A percentile compares a stretch with the other conserved stretches of the same genome.
Evolutionary conservation across 2,888 invertebrate species (phyloP).

Genomic region (Cryptocheilus praepositus): DNA sequence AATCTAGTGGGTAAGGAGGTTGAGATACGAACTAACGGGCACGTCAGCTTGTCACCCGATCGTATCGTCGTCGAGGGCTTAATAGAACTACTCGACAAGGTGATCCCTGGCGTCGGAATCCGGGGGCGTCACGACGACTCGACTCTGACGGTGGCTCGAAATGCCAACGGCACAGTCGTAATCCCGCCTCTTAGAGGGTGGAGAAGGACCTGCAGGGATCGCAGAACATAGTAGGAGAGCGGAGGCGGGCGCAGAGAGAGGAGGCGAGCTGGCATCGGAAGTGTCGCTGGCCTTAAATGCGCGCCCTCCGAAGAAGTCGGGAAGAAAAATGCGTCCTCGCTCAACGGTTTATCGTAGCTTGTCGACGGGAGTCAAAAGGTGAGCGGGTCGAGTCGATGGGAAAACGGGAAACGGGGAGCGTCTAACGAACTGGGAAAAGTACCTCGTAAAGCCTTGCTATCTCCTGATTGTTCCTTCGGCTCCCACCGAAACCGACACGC

Average conservation of each 20-base stretch:
- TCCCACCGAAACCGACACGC: slow-evolving; percentile 30
- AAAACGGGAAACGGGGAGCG: slow-evolving; percentile 33
- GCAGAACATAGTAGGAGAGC: no score
- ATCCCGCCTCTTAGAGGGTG: slow-evolving; percentile 43
- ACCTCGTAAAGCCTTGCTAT: slow-evolving; percentile 47
- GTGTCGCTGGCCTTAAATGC: slow-evolving; percentile 46
- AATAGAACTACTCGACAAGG: slow-evolving; percentile 24
- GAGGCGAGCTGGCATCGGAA: slow-evolving; percentile 52
- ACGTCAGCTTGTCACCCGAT: slow-evolving; percentile 23
- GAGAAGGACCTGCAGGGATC: no score
- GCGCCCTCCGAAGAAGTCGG: background rate
- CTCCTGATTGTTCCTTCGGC: slow-evolving; percentile 42
- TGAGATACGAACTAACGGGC: slow-evolving; percentile 13
- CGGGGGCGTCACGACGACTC: slow-evolving; percentile 25
- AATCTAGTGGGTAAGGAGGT: no score
- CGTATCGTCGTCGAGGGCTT: slow-evolving; percentile 25
- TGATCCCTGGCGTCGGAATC: slow-evolving; percentile 19
- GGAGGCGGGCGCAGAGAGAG: no score
- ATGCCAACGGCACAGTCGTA: slow-evolving; percentile 38
- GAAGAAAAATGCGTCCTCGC: background rate
- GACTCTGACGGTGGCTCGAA: slow-evolving; percentile 31
- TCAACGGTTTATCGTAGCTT: background rate
- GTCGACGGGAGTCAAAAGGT: slow-evolving; percentile 22
- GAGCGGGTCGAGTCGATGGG: slow-evolving; percentile 38
- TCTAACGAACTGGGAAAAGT: slow-evolving; percentile 55